phyloP scores from a whole-genome alignment of 2,888 invertebrate genomes.

The Tipula lateralis region DNA sequence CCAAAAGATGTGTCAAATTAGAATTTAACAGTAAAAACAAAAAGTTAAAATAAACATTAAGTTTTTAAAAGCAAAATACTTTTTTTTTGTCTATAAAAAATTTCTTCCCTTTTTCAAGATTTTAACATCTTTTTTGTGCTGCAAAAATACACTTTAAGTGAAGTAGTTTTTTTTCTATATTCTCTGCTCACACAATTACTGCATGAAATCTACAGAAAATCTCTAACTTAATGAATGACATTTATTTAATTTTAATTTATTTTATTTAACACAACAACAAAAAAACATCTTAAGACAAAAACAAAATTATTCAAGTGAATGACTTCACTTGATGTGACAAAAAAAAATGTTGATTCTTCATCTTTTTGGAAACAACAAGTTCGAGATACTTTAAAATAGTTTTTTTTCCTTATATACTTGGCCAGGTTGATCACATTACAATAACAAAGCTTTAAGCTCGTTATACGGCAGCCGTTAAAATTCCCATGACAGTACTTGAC shows the following conservation, averaged over 20 bases:
- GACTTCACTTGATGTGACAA: neutral
- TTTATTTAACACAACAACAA: neutral
- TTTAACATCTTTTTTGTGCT: neutral
- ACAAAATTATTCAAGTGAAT: neutral
- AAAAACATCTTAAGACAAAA: neutral
- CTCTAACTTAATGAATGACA: slow-evolving; percentile 19
- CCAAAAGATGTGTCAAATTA: slow-evolving; percentile 19
- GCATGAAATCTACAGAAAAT: slow-evolving; percentile 19
- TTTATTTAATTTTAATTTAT: slow-evolving; percentile 24
- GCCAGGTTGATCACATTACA: neutral
- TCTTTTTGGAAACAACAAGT: neutral
- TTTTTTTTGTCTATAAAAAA: neutral
- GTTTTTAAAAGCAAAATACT: neutral
- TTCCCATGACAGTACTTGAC: neutral
- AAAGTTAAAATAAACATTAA: neutral
- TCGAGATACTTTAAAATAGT: neutral
- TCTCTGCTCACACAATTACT: neutral
- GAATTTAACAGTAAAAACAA: neutral
- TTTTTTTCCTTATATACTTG: neutral
- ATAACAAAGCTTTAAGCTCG: neutral
- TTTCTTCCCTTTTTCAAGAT: neutral
- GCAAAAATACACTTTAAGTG: neutral
- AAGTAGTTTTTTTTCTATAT: neutral
- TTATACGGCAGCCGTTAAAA: neutral
- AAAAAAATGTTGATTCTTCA: neutral